phyloP scores from a whole-genome alignment of 1,140 invertebrate genomes.

The Diprion similis region DNA sequence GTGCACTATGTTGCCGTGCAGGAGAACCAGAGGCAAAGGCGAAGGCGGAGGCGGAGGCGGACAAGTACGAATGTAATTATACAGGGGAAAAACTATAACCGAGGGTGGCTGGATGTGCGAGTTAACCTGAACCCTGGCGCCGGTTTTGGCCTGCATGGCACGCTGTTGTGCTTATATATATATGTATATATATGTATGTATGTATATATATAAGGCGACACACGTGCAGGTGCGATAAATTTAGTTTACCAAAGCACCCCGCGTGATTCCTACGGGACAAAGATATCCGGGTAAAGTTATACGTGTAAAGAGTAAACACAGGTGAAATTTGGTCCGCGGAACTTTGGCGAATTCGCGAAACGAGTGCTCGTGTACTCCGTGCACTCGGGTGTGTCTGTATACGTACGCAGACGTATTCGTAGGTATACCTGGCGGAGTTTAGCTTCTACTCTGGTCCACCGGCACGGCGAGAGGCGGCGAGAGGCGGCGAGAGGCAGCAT shows the following conservation, averaged over 20 bases:
- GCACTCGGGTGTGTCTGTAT: background rate
- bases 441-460: background rate
- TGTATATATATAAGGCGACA: too few relatives aligned
- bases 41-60: background rate
- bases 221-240: too few relatives aligned
- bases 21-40: background rate
- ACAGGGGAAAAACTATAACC: too few relatives aligned
- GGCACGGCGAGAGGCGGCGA: background rate
- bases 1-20: background rate
- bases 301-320: background rate
- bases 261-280: too few relatives aligned
- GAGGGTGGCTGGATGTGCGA: too few relatives aligned
- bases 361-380: too few relatives aligned
- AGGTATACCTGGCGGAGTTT: background rate
- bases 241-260: too few relatives aligned
- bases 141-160: too few relatives aligned
- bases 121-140: too few relatives aligned
- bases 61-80: slow-evolving; percentile 8
- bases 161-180: too few relatives aligned
- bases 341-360: background rate
- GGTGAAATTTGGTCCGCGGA: background rate
- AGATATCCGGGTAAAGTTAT: too few relatives aligned
- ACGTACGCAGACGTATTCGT: background rate
- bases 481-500: background rate
- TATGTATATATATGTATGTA: too few relatives aligned